Conservation (phyloP, 2,113 vertebrate species). For the Pterocles orientalis region DNA sequence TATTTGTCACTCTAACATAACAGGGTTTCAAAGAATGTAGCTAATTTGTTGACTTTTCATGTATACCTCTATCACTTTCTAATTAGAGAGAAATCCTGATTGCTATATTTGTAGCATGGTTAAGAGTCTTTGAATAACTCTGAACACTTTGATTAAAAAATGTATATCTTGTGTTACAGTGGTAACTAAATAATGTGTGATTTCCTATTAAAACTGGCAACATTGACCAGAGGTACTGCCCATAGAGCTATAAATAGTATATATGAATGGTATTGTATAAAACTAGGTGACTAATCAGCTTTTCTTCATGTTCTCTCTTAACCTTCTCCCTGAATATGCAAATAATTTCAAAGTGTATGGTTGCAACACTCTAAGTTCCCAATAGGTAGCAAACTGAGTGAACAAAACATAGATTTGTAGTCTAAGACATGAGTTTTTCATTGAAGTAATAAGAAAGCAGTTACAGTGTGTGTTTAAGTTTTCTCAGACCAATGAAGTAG, state of each 20-base stretch:
- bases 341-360: background rate
- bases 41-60: background rate
- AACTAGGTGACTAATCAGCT: background rate
- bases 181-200: background rate
- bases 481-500: background rate
- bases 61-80: background rate
- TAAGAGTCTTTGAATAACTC: background rate
- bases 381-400: background rate
- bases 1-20: background rate
- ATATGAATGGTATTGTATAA: background rate
- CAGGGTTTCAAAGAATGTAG: background rate
- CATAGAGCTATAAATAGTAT: background rate
- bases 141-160: background rate
- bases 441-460: background rate
- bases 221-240: background rate
- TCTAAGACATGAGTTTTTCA: background rate
- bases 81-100: background rate
- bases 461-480: conserved; percentile 1
- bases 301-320: background rate
- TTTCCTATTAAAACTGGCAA: background rate
- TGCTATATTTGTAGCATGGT: background rate
- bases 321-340: background rate
- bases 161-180: background rate
- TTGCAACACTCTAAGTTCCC: background rate
- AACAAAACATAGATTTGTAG: conserved; percentile 10